phyloP scores from a whole-genome alignment of 2,888 invertebrate species.

The Apodemia hepburni region DNA sequence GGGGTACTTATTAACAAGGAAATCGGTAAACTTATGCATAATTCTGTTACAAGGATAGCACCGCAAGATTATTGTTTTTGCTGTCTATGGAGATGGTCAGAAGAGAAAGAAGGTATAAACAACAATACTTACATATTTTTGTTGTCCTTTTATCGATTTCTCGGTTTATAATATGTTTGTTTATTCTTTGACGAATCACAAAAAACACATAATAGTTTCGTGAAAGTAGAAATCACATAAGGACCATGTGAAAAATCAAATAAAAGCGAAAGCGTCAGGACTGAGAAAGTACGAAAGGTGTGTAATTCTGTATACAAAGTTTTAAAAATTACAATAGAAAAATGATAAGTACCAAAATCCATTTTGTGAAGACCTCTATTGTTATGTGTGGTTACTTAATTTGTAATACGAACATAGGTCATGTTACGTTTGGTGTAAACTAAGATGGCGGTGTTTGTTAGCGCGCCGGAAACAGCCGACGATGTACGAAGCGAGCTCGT shows the following conservation, averaged over 20 bases:
- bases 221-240: conserved; percentile 25
- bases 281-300: conserved; percentile 30
- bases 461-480: conserved; percentile 61
- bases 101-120: too few species aligned
- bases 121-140: too few species aligned
- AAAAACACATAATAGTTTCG: conserved; percentile 9
- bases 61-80: too few species aligned
- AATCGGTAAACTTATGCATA: too few species aligned
- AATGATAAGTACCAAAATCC: conserved; percentile 28
- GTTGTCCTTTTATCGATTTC: too few species aligned
- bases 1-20: too few species aligned
- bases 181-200: conserved; percentile 5
- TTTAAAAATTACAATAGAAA: conserved; percentile 29
- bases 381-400: conserved; percentile 19
- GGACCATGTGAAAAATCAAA: conserved; percentile 24
- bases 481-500: conserved; percentile 60
- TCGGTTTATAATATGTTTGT: neutral
- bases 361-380: conserved; percentile 18
- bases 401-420: conserved; percentile 39
- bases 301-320: conserved; percentile 13
- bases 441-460: conserved; percentile 65
- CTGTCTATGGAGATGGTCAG: too few species aligned
- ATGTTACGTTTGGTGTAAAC: conserved; percentile 45
- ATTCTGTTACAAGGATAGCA: too few species aligned
- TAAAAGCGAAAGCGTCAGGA: conserved; percentile 29